phyloP scores from a whole-genome alignment of 1,140 invertebrate genomes.

The Vanessa atalanta region DNA sequence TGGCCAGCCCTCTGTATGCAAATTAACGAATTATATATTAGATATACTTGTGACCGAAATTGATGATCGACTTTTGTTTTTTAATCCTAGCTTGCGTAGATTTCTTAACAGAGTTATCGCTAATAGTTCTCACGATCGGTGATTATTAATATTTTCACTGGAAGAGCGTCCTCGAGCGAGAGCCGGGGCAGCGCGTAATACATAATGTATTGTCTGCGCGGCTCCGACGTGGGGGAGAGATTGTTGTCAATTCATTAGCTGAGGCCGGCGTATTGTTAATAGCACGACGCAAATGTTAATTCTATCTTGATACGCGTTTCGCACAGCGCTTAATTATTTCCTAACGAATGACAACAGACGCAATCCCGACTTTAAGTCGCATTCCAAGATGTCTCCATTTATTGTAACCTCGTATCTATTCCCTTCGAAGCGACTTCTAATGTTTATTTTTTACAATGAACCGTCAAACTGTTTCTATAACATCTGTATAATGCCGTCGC shows the following conservation, averaged over 20 bases:
- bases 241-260: constrained; percentile 33
- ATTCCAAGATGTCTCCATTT: background rate
- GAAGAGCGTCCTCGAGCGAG: constrained; percentile 6
- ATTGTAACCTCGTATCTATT: no score
- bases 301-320: constrained; percentile 27
- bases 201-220: background rate
- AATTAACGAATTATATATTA: background rate
- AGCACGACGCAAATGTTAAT: constrained; percentile 22
- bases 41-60: background rate
- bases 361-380: constrained; percentile 1
- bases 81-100: background rate
- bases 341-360: constrained; percentile 25
- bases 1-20: background rate
- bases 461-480: no score
- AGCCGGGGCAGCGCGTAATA: background rate
- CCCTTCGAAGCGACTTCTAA: background rate
- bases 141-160: constrained; percentile 16
- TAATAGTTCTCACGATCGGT: constrained; percentile 1
- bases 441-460: background rate
- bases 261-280: constrained; percentile 25
- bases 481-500: no score
- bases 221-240: constrained; percentile 9
- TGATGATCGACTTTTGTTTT: background rate
- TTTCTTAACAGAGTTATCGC: background rate
- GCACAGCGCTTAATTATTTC: constrained; percentile 32